Conservation (phyloP, 2,888 invertebrate genomes). For the Hybos culiciformis region DNA sequence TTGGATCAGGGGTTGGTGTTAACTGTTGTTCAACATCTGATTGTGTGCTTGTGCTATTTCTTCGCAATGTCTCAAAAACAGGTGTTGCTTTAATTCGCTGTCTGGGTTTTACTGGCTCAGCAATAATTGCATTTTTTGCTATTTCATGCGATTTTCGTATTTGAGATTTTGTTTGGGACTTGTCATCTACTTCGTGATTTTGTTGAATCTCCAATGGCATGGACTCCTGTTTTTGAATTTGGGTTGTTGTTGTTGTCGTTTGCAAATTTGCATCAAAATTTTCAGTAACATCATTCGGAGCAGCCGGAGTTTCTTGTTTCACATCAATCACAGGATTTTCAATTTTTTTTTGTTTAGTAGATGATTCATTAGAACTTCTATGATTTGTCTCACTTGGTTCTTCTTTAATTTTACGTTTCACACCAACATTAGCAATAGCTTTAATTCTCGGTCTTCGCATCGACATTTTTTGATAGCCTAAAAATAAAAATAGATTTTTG, state of each 20-base stretch:
- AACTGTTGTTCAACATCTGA: background rate
- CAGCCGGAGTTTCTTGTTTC: background rate
- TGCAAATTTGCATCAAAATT: background rate
- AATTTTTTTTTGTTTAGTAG: background rate
- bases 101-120: conserved; percentile 46
- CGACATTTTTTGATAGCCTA: no score
- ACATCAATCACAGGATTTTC: background rate
- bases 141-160: background rate
- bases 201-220: background rate
- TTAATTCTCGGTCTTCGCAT: conserved; percentile 58
- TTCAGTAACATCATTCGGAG: background rate
- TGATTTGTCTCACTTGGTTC: conserved; percentile 19
- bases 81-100: conserved; percentile 56
- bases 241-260: conserved; percentile 17
- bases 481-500: conserved; percentile 18
- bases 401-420: conserved; percentile 17
- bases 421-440: conserved; percentile 44
- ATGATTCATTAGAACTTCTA: background rate
- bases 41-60: conserved; percentile 47
- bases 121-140: conserved; percentile 17
- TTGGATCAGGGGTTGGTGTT: no score
- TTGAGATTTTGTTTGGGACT: background rate
- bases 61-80: conserved; percentile 46
- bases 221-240: conserved; percentile 23
- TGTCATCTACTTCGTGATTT: background rate